These are phyloP conservation scores for Lagodon rhomboides DNA, from an alignment of 2,797 vertebrate genomes.

Conservation along the genomic window DNA sequence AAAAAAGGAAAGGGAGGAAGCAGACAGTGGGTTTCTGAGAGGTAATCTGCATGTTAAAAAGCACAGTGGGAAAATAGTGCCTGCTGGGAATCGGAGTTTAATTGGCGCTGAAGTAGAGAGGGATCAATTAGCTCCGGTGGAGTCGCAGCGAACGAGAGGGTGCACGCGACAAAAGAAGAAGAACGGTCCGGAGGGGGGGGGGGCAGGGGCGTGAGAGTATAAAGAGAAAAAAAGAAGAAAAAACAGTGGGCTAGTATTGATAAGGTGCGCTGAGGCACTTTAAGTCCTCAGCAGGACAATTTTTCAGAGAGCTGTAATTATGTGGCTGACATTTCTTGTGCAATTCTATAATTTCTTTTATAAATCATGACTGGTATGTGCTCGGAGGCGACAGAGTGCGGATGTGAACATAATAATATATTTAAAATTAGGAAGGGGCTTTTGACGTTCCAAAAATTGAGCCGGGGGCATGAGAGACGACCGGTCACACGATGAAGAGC, in stretches of 20 bases:
- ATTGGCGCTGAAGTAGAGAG: slow-evolving; percentile 75
- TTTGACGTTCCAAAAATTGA: slow-evolving; percentile 51
- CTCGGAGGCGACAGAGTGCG: slow-evolving; percentile 53
- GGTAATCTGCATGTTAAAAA: slow-evolving; percentile 77
- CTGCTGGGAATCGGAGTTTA: slow-evolving; percentile 79
- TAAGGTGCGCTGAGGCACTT: slow-evolving; percentile 70
- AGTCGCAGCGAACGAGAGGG: slow-evolving; percentile 33
- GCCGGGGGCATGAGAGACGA: slow-evolving; percentile 35
- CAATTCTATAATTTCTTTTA: slow-evolving; percentile 75
- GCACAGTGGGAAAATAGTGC: slow-evolving; percentile 65
- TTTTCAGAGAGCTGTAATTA: slow-evolving; percentile 78
- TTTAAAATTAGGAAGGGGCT: slow-evolving; percentile 56
- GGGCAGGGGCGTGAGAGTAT: slow-evolving; percentile 42
- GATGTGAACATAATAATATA: slow-evolving; percentile 63
- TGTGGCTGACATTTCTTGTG: slow-evolving; percentile 68
- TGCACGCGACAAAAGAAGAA: slow-evolving; percentile 51
- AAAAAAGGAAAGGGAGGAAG: slow-evolving; percentile 7
- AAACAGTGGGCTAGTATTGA: slow-evolving; percentile 67
- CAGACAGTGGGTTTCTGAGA: slow-evolving; percentile 45
- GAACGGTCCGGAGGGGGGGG: slow-evolving; percentile 34
- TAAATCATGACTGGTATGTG: slow-evolving; percentile 67
- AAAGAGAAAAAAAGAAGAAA: slow-evolving; percentile 18
- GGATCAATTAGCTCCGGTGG: slow-evolving; percentile 72
- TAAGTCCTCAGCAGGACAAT: slow-evolving; percentile 68
- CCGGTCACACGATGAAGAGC: slow-evolving; percentile 15